phyloP scores from a whole-genome alignment of 2,888 invertebrate genomes.

The Dendrolimus houi region DNA sequence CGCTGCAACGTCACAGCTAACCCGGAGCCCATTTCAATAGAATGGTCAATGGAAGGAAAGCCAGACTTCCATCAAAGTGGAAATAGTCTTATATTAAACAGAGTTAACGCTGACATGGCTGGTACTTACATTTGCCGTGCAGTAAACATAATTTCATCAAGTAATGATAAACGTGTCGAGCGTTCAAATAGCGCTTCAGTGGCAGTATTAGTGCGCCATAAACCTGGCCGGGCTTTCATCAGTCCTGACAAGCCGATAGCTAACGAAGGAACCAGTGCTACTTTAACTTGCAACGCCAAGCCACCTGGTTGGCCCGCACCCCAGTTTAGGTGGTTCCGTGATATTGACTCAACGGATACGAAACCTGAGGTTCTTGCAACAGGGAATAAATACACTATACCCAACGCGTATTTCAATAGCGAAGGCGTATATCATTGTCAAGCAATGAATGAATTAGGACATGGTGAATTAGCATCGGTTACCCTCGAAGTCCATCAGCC shows the following conservation, averaged over 20 bases:
- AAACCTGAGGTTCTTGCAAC: conserved; percentile 83
- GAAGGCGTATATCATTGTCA: conserved; percentile 94
- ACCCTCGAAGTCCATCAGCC: conserved; percentile 92
- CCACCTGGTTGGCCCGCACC: conserved; percentile 96
- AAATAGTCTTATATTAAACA: conserved; percentile 82
- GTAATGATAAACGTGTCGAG: conserved; percentile 83
- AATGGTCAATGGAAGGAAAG: conserved; percentile 92
- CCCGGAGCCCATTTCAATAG: conserved; percentile 87
- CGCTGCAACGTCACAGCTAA: conserved; percentile 93
- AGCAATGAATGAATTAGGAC: conserved; percentile 92
- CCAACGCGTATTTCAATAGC: conserved; percentile 88
- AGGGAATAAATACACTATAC: conserved; percentile 89
- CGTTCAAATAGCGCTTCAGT: conserved; percentile 88
- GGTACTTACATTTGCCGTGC: conserved; percentile 94
- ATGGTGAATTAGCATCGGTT: conserved; percentile 89
- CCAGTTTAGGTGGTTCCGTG: conserved; percentile 92
- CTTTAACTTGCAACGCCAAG: conserved; percentile 88
- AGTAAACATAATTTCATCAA: conserved; percentile 87
- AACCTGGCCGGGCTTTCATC: conserved; percentile 89
- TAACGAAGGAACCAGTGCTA: conserved; percentile 88
- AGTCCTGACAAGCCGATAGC: conserved; percentile 90
- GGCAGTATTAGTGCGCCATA: conserved; percentile 88
- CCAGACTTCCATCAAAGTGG: conserved; percentile 91
- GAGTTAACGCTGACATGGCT: conserved; percentile 89
- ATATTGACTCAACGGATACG: conserved; percentile 78